Conservation (phyloP, 2,888 invertebrate genomes). For the Rhingia rostrata region DNA sequence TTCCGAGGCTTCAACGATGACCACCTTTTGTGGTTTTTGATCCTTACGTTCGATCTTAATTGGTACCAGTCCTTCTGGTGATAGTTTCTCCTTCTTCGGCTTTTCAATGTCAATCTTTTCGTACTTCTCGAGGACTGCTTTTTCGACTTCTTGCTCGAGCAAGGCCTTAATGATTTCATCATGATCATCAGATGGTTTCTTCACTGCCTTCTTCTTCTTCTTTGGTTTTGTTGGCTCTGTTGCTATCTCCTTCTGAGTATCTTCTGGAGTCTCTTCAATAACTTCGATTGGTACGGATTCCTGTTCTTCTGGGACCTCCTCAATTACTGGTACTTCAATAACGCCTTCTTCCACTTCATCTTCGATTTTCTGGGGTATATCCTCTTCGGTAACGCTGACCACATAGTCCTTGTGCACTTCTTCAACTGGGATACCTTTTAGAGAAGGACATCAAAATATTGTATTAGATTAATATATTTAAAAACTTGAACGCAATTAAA, state of each 20-base stretch:
- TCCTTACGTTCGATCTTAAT: constrained; percentile 86
- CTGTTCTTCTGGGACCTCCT: constrained; percentile 77
- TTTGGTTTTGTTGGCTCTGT: constrained; percentile 78
- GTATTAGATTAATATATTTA: constrained; percentile 27
- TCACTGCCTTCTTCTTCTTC: constrained; percentile 79
- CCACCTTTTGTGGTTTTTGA: constrained; percentile 86
- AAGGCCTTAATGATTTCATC: constrained; percentile 81
- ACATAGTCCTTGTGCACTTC: constrained; percentile 82
- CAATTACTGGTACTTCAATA: constrained; percentile 78
- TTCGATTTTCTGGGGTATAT: constrained; percentile 80
- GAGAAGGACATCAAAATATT: constrained; percentile 26
- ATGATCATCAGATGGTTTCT: constrained; percentile 81
- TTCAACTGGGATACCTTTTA: constrained; percentile 78
- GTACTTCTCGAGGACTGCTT: constrained; percentile 83
- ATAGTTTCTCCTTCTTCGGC: constrained; percentile 79
- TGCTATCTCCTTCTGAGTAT: constrained; percentile 75
- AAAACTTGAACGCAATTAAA: constrained; percentile 11
- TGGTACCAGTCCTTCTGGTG: constrained; percentile 81
- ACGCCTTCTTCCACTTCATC: constrained; percentile 78
- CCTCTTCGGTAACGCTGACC: constrained; percentile 82
- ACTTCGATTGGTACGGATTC: constrained; percentile 80
- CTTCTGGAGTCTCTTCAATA: constrained; percentile 78
- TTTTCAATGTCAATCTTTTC: constrained; percentile 83
- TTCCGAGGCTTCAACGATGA: constrained; percentile 85
- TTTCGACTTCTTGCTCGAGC: constrained; percentile 81